Conservation (phyloP, 2,888 invertebrate genomes). For the Pachliopta kotzebuea region DNA sequence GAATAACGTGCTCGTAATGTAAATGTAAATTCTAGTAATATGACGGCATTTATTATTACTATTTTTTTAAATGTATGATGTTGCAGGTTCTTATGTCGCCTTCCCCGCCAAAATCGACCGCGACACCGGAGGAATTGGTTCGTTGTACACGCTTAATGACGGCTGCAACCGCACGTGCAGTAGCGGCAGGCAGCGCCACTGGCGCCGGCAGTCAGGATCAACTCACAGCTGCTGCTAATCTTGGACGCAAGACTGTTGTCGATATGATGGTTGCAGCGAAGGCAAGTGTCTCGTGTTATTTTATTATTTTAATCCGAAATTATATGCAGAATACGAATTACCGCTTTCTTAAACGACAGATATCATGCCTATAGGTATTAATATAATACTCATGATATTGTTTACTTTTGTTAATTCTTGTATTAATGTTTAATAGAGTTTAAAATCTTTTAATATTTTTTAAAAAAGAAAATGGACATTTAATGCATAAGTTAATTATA, state of each 20-base stretch:
- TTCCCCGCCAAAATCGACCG: constrained; percentile 70
- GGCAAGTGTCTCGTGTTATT: constrained; percentile 55
- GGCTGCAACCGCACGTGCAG: constrained; percentile 95
- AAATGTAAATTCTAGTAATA: neutral
- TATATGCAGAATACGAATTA: neutral
- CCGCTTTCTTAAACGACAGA: neutral
- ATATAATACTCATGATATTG: too few species aligned
- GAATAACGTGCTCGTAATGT: neutral
- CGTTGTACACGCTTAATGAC: constrained; percentile 97
- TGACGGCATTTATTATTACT: neutral
- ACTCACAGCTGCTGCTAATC: constrained; percentile 96
- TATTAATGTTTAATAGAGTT: too few species aligned
- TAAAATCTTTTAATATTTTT: too few species aligned
- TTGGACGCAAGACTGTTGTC: constrained; percentile 95
- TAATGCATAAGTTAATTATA: too few species aligned
- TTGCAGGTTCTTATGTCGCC: constrained; percentile 82
- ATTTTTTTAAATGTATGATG: neutral
- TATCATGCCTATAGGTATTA: neutral
- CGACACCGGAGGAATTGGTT: constrained; percentile 95
- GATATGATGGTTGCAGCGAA: constrained; percentile 95
- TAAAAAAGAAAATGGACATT: too few species aligned
- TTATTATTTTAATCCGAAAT: neutral
- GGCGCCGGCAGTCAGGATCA: constrained; percentile 93
- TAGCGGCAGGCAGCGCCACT: constrained; percentile 87
- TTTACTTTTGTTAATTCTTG: too few species aligned